A percentile compares a stretch with the other conserved stretches of the same genome.
Conservation (phyloP, 2,797 vertebrate species). For the Pristis pectinata region DNA sequence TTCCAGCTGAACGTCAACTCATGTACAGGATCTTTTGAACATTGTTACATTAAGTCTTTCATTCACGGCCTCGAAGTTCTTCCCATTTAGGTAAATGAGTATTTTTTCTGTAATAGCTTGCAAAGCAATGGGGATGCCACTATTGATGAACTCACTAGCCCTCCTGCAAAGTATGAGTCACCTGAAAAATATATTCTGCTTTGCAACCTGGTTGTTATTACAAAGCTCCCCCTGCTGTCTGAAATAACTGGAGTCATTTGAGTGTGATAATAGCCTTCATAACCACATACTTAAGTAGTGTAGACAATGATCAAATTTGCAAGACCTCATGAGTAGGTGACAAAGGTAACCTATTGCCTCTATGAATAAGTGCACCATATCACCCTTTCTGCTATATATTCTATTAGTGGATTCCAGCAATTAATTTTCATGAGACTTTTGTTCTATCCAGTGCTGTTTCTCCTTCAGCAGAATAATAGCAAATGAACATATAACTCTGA, state of each 20-base stretch:
- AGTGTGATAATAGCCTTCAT: neutral
- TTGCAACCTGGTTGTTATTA: neutral
- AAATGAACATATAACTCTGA: neutral
- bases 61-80: neutral
- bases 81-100: neutral
- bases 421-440: neutral
- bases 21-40: neutral
- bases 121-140: neutral
- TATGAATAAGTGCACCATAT: neutral
- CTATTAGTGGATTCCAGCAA: neutral
- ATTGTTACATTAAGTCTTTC: neutral
- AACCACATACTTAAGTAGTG: neutral
- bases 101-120: neutral
- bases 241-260: neutral
- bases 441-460: neutral
- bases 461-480: neutral
- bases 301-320: too few relatives aligned
- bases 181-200: neutral
- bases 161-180: neutral
- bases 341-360: neutral
- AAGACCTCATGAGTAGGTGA: neutral
- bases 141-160: neutral
- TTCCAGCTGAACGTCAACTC: neutral
- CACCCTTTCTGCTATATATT: neutral
- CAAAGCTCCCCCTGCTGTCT: neutral